These are phyloP conservation scores for Tachina fera DNA, from an alignment of 2,888 invertebrate genomes.

Conservation along the genomic window DNA sequence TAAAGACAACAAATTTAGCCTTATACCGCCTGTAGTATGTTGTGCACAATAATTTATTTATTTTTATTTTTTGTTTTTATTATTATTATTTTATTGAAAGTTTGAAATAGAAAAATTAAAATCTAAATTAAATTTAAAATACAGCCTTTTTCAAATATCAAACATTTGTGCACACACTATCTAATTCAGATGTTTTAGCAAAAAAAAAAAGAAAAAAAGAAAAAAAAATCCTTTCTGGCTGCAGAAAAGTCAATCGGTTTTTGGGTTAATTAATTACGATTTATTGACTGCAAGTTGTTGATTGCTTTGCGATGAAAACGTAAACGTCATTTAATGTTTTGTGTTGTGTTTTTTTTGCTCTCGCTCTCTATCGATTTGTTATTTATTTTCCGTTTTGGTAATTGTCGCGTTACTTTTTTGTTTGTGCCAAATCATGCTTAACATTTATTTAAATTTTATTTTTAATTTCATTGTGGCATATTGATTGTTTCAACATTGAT, in stretches of 20 bases:
- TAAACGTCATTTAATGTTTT: conserved; percentile 63
- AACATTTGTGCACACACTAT: not conserved
- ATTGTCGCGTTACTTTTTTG: conserved; percentile 59
- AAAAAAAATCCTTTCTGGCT: conserved; percentile 37
- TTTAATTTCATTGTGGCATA: conserved; percentile 44
- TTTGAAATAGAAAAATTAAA: conserved; percentile 45
- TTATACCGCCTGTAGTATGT: conserved; percentile 5
- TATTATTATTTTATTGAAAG: conserved; percentile 49
- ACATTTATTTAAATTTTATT: conserved; percentile 67
- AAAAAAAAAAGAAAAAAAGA: too few species aligned
- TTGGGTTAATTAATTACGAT: conserved; percentile 82
- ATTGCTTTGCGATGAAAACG: conserved; percentile 75
- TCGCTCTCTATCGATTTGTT: conserved; percentile 49
- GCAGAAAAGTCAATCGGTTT: conserved; percentile 62
- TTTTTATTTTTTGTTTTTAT: conserved; percentile 13
- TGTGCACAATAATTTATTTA: conserved; percentile 38
- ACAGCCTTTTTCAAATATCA: not conserved
- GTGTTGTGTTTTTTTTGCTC: not conserved
- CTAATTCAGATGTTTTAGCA: conserved; percentile 12
- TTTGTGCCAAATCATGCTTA: conserved; percentile 59
- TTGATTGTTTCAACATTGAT: conserved; percentile 65
- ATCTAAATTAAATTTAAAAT: conserved; percentile 29
- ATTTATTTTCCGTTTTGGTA: conserved; percentile 60
- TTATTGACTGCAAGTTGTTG: conserved; percentile 82
- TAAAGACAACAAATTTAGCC: conserved; percentile 16